phyloP scores from a whole-genome alignment of 35 echinoderm and acorn worm species.

The Ophiothrix spiculata region DNA sequence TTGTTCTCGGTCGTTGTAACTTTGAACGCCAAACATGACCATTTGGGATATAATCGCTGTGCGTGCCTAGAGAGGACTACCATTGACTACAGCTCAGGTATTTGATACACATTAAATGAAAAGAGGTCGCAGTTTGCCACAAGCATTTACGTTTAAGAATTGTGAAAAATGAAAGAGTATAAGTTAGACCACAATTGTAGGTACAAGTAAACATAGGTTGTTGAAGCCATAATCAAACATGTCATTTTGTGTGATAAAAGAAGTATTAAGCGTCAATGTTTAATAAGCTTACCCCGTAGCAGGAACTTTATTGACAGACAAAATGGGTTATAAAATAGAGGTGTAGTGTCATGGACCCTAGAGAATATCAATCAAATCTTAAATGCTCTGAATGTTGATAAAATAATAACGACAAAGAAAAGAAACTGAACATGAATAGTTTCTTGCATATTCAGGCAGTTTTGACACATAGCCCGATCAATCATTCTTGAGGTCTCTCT shows the following conservation, averaged over 20 bases:
- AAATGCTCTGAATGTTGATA: too few species aligned
- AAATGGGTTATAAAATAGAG: not conserved
- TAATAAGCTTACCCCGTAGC: slow-evolving; percentile 34
- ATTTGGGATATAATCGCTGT: slow-evolving; percentile 22
- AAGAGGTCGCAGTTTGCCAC: slow-evolving; percentile 39
- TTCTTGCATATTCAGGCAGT: too few species aligned
- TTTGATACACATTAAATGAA: slow-evolving; percentile 31
- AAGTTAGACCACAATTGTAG: slow-evolving; percentile 6
- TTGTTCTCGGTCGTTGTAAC: slow-evolving; percentile 32
- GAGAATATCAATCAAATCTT: not conserved
- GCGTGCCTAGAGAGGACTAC: not conserved
- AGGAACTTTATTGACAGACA: slow-evolving; percentile 6
- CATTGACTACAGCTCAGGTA: slow-evolving; percentile 4
- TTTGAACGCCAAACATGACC: not conserved
- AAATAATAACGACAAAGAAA: too few species aligned
- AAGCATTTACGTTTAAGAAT: not conserved
- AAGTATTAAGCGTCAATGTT: slow-evolving; percentile 42
- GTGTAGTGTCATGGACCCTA: not conserved
- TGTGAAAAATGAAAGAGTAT: not conserved
- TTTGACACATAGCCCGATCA: too few species aligned
- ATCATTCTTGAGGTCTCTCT: too few species aligned
- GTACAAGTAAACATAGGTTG: slow-evolving; percentile 35
- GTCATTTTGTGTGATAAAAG: slow-evolving; percentile 16
- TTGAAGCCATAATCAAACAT: slow-evolving; percentile 20
- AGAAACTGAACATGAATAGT: too few species aligned